Evolutionary conservation across 2,113 vertebrate genomes (phyloP).

Genomic region (Esox niger): DNA sequence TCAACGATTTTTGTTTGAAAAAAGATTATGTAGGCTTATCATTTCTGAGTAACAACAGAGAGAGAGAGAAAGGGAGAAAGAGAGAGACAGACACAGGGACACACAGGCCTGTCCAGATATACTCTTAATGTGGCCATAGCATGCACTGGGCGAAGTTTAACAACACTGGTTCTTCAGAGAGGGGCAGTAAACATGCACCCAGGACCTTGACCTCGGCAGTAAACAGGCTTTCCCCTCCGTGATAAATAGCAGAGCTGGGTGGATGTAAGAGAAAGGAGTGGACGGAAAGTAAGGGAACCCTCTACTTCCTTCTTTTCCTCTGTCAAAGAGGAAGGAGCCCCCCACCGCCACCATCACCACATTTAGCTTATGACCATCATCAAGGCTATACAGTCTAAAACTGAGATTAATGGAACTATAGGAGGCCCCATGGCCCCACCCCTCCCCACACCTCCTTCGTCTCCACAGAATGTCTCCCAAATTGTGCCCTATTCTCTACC

Average conservation of each 20-base stretch:
- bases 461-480: neutral
- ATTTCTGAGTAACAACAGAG: neutral
- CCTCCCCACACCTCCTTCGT: neutral
- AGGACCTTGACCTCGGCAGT: conserved; percentile 75
- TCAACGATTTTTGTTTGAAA: no score
- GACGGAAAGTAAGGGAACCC: neutral
- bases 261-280: neutral
- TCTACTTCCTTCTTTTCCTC: neutral
- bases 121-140: conserved; percentile 47
- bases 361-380: no score
- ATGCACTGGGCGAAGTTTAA: conserved; percentile 57
- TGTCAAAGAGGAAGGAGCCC: no score
- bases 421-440: conserved; percentile 17
- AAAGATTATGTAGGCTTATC: no score
- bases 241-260: conserved; percentile 66
- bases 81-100: no score
- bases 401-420: conserved; percentile 1
- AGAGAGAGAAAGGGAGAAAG: neutral
- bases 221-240: conserved; percentile 69
- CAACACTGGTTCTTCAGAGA: conserved; percentile 69
- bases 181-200: conserved; percentile 68
- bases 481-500: no score
- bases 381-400: no score
- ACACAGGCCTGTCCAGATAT: conserved; percentile 30
- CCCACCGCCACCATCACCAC: no score